Percentiles rank a stretch among this genome's conserved stretches.
Conservation (phyloP, 2,113 vertebrate species). For the Crotalus tigris region DNA sequence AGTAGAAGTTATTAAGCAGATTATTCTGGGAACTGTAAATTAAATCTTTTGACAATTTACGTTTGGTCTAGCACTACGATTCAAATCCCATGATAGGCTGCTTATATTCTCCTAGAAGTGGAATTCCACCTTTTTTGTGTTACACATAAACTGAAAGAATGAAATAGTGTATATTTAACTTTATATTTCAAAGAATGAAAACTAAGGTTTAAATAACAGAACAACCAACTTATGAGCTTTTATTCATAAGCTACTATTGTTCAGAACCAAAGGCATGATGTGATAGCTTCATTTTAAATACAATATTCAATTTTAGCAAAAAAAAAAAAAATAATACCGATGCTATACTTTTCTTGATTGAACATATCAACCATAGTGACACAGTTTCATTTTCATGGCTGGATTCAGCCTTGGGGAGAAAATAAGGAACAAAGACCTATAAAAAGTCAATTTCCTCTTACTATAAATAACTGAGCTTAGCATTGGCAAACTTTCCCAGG, state of each 20-base stretch:
- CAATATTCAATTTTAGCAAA: background rate
- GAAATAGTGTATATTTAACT: background rate
- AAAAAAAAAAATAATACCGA: background rate
- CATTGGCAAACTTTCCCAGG: background rate
- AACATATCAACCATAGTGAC: conserved; percentile 8
- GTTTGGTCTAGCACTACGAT: background rate
- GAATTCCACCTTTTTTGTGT: background rate
- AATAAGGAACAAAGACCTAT: conserved; percentile 10
- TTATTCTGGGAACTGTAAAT: conserved; percentile 46
- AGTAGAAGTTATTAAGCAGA: conserved; percentile 45
- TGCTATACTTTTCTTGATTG: background rate
- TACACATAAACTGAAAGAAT: conserved; percentile 2
- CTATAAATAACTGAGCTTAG: conserved; percentile 18
- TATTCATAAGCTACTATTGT: background rate
- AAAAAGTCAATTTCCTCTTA: conserved; percentile 22
- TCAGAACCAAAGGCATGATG: background rate
- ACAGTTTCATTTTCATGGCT: conserved; percentile 1
- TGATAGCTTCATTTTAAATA: background rate
- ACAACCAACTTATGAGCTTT: background rate
- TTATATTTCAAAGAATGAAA: background rate
- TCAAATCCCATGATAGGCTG: background rate
- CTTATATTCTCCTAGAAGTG: background rate
- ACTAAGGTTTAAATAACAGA: background rate
- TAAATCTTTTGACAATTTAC: conserved; percentile 37
- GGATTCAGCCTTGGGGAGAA: background rate